Percentiles rank a stretch among this genome's conserved stretches.
Evolutionary conservation across 2,797 vertebrate species (phyloP).

Genomic region (Carapus acus): DNA sequence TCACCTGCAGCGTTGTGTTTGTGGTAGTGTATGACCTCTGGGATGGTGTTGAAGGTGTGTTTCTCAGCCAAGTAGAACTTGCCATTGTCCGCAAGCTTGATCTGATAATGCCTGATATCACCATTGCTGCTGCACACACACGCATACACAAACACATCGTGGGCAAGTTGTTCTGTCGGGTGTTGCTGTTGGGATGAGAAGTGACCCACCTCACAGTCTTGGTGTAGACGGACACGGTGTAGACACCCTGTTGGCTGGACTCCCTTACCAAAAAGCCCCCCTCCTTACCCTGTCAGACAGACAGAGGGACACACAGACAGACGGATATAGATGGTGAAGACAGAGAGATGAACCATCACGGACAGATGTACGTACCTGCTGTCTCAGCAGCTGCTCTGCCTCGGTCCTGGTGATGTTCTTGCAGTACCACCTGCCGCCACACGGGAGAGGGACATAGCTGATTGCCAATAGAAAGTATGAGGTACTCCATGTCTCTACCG

Average conservation of each 20-base stretch:
- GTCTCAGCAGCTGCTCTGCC: conserved; percentile 79
- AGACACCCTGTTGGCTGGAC: conserved; percentile 78
- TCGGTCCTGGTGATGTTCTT: conserved; percentile 82
- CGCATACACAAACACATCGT: conserved; percentile 2
- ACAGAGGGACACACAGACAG: not conserved
- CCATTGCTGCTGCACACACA: conserved; percentile 30
- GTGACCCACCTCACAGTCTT: conserved; percentile 67
- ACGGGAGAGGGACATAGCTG: too few relatives aligned
- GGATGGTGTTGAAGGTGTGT: conserved; percentile 75
- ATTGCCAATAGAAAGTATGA: too few relatives aligned
- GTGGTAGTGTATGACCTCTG: conserved; percentile 81
- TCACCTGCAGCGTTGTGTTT: conserved; percentile 86
- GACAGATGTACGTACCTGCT: conserved; percentile 69
- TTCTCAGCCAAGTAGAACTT: conserved; percentile 80
- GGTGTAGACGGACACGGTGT: conserved; percentile 79
- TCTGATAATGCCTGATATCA: conserved; percentile 81
- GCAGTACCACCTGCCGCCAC: conserved; percentile 79
- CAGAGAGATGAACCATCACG: conserved; percentile 8
- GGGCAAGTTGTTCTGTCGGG: not conserved
- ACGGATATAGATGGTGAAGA: not conserved
- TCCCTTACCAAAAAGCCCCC: conserved; percentile 84
- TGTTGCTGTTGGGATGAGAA: not conserved
- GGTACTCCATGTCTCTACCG: too few relatives aligned
- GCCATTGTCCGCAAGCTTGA: conserved; percentile 69
- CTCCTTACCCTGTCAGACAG: conserved; percentile 73